Evolutionary conservation across 2,797 vertebrate species (phyloP), one percentile per base, ranked within the genome.

Genomic region (Neoniphon sammara): DNA sequence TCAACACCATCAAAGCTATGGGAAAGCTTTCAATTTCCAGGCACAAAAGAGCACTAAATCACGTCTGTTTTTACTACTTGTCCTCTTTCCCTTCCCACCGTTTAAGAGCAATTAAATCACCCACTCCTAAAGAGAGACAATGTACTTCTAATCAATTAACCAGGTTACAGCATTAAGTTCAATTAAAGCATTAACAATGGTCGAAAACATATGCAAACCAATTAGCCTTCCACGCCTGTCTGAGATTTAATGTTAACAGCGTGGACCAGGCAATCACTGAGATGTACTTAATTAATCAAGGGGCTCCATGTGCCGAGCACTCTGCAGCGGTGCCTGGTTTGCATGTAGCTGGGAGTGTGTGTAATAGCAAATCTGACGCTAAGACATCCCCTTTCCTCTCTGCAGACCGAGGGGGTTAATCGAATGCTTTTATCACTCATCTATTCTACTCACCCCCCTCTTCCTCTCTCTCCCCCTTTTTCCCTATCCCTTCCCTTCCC

Each of bases 181-280:
- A 65, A 74, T 78, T 25, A 73, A 81, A 50, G 36, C 8, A 81
- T 83, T 59, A 30, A 71, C 62, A 79, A 61, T 15, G 0, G 17
- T 39, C 4, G 55, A 53, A 49, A 70, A 60, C 34, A 64, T 36
- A 34, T 20, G 21, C 30, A 83, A 75, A 67, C 21, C 7, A 63
- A 69, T 76, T 66, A 73, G 17, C 39, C 7, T 12, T 14, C 57
- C 5, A 17, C 25, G 12, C 20, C 46, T 49, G 17, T 12, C 4
- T 27, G 11, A 54, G 46, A 62, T 25, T 25, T 64, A 63, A 60
- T 57, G 55, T 66, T 46, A 46, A 42, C 36, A 64, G 70, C 18
- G 39, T 30, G 5, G 46, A 63, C 59, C 53, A 56, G 49, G 15
- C n/a, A 11, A 52, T 61, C 57, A 53, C 55, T 42, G 62, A 52